These are phyloP conservation scores for Pogonomyrmex barbatus DNA, from an alignment of 1,140 invertebrate genomes.

Conservation along the genomic window DNA sequence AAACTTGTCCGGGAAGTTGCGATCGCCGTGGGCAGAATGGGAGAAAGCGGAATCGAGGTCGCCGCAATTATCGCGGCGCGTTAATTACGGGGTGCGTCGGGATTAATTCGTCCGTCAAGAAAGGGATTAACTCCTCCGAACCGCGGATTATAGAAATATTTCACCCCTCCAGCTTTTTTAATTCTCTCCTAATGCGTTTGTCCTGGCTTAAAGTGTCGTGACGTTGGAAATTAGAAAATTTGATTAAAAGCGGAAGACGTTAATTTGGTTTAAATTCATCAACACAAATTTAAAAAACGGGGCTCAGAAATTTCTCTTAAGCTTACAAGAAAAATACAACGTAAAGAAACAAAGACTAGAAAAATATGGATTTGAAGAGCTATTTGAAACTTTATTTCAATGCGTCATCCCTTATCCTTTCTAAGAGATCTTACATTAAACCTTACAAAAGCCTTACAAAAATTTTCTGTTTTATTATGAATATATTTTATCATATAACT, in stretches of 20 bases:
- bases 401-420: not conserved
- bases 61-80: constrained; percentile 40
- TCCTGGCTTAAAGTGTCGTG: not conserved
- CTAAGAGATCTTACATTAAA: not conserved
- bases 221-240: not conserved
- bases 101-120: constrained; percentile 17
- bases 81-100: constrained; percentile 37
- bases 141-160: not conserved
- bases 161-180: not conserved
- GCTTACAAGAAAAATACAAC: not conserved
- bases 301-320: not conserved
- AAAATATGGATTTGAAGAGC: not conserved
- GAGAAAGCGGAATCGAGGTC: constrained; percentile 49
- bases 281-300: not conserved
- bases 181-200: not conserved
- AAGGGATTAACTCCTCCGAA: constrained; percentile 18
- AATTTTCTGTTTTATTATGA: not conserved
- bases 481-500: constrained; percentile 5
- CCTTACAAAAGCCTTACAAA: not conserved
- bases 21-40: not conserved
- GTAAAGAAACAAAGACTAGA: not conserved
- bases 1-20: constrained; percentile 43
- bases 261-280: not conserved
- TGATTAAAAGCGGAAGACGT: not conserved
- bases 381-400: constrained; percentile 3